Conservation (phyloP, 2,888 invertebrate genomes). For the Tanypteryx hageni region DNA sequence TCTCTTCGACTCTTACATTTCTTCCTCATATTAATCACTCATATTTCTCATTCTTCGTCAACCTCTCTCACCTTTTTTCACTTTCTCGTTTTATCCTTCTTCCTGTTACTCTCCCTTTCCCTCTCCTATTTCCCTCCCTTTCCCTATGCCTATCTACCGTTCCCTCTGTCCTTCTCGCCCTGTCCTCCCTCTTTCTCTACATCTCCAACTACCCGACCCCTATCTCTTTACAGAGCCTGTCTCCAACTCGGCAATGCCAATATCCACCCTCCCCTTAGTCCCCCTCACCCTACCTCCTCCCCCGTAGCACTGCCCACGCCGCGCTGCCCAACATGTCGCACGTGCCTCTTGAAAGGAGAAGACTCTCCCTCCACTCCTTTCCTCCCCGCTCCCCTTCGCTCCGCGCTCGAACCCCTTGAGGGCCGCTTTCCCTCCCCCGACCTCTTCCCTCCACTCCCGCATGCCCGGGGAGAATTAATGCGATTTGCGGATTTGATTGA, state of each 20-base stretch:
- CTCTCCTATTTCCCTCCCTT: background rate
- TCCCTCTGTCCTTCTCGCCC: background rate
- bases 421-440: background rate
- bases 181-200: background rate
- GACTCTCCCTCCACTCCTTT: background rate
- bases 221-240: conserved; percentile 42
- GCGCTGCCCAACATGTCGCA: conserved; percentile 34
- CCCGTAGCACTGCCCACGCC: background rate
- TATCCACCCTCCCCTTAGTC: background rate
- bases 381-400: background rate
- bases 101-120: background rate
- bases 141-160: background rate
- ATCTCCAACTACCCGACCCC: background rate
- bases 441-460: conserved; percentile 2
- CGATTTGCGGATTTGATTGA: conserved; percentile 63
- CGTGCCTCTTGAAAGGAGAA: conserved; percentile 23
- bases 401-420: conserved; percentile 10
- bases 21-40: background rate
- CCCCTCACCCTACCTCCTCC: background rate
- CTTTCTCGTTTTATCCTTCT: background rate
- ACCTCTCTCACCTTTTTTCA: background rate
- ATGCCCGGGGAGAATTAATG: conserved; percentile 55
- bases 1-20: background rate
- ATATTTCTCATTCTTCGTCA: background rate
- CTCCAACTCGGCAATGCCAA: conserved; percentile 26